Evolutionary conservation across 2,888 invertebrate genomes (phyloP).

Genomic region (Shargacucullia verbasci): DNA sequence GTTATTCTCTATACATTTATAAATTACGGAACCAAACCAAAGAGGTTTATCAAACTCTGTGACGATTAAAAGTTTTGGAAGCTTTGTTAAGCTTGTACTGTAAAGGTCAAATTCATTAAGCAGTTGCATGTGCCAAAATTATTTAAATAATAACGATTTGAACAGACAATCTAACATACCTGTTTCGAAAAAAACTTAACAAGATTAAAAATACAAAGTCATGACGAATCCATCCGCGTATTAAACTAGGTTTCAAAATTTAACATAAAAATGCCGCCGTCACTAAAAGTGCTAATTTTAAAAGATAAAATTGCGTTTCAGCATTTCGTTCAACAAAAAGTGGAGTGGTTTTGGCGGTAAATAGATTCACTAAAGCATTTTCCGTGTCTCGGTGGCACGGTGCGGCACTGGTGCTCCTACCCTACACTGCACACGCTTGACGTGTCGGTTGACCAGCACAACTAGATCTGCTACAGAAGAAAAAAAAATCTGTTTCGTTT

Average conservation of each 20-base stretch:
- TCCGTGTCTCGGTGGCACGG: slow-evolving; percentile 75
- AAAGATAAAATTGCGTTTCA: slow-evolving; percentile 63
- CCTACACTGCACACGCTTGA: slow-evolving; percentile 44
- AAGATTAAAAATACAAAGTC: slow-evolving; percentile 18
- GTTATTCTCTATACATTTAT: neutral
- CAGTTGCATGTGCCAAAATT: too few species aligned
- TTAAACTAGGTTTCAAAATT: slow-evolving; percentile 30
- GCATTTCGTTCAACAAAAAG: slow-evolving; percentile 69
- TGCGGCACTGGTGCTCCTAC: slow-evolving; percentile 52
- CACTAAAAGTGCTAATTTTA: slow-evolving; percentile 51
- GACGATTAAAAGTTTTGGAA: too few species aligned
- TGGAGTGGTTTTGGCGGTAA: slow-evolving; percentile 76
- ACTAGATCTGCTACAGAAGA: slow-evolving; percentile 40
- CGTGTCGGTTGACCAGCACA: slow-evolving; percentile 52
- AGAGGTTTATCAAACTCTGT: neutral
- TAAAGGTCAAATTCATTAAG: too few species aligned
- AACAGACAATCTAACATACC: too few species aligned
- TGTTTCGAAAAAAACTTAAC: slow-evolving; percentile 1
- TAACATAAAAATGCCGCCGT: slow-evolving; percentile 24
- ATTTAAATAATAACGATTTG: too few species aligned
- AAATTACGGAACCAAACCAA: neutral
- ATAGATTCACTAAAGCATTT: slow-evolving; percentile 85
- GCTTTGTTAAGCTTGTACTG: too few species aligned
- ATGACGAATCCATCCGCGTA: slow-evolving; percentile 22
- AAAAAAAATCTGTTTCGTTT: slow-evolving; percentile 16